These are phyloP conservation scores for Margarornis squamiger DNA, from an alignment of 2,797 vertebrate genomes.

Conservation along the genomic window DNA sequence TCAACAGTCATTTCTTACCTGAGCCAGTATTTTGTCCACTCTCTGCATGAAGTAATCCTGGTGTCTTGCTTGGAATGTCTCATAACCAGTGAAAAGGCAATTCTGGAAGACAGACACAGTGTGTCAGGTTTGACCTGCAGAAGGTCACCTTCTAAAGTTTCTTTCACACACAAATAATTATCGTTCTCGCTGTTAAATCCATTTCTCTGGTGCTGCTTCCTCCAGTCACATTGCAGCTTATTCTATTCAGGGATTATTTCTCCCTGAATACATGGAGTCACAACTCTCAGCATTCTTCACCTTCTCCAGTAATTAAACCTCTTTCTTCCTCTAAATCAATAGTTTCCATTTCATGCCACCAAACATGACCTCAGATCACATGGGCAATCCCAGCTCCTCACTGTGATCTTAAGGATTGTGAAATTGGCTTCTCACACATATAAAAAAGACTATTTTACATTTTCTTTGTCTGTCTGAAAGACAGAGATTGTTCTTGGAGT, in stretches of 20 bases:
- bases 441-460: background rate
- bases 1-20: slow-evolving; percentile 12
- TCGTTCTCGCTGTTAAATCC: background rate
- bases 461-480: background rate
- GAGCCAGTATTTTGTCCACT: slow-evolving; percentile 5
- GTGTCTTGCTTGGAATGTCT: background rate
- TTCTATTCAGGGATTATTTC: background rate
- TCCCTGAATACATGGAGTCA: background rate
- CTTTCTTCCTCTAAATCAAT: background rate
- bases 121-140: background rate
- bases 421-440: background rate
- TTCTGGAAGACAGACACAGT: background rate
- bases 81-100: accelerated
- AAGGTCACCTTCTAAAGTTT: background rate
- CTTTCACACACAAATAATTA: background rate
- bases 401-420: background rate
- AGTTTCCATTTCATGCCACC: background rate
- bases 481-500: background rate
- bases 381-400: background rate
- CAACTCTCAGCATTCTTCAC: background rate
- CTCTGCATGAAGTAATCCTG: background rate
- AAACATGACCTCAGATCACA: background rate
- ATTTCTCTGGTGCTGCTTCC: background rate
- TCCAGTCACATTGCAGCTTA: background rate
- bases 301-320: background rate